Evolutionary conservation across 2,888 invertebrate species (phyloP), one percentile per base, ranked within the genome.

Genomic region (Rotaria magnacalcarata): DNA sequence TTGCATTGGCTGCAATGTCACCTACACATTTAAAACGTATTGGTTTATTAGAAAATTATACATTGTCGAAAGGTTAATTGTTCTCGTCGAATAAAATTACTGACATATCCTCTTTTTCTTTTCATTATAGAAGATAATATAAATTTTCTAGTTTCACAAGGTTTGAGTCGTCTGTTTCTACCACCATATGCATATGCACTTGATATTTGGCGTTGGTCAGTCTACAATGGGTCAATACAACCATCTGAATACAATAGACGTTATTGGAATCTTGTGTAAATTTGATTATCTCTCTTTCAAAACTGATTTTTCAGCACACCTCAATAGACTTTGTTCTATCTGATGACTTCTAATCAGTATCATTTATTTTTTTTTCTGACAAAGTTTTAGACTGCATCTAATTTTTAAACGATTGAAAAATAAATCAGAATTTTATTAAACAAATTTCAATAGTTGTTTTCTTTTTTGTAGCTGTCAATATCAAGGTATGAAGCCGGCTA

Each of bases 121-220:
- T n/a, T 47, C 88, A 58, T 88, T 3, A 52, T 52, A 0, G 93
- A 95, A 0, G 94, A 95, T 74, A 95, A 96, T 89, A 95, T 95
- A 86, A 96, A 96, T 91, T 95, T 93, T 90, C 92, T 96, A 67
- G 67, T 95, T 90, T 93, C 94, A 5, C 93, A 95, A 92, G 96
- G 96, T 0, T 93, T 96, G 92, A 95, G 96, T 88, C 96, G 96
- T 91, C 90, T 95, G 60, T 94, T 95, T 0, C 95, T 96, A 91
- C 90, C 96, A 84, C 96, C 96, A 0, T 96, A 94, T 90, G 94
- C 95, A 0, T 93, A 94, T 88, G 93, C 95, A 0, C 93, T 96
- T 93, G 96, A 96, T 89, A 93, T 93, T 88, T 95, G 95, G 95
- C 92, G 96, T 52, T 95, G 95, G 93, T 95, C 95, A 88, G 93